These are phyloP conservation scores for Yoshiicerus persimilis DNA, from an alignment of 1,140 invertebrate genomes.

Conservation along the genomic window DNA sequence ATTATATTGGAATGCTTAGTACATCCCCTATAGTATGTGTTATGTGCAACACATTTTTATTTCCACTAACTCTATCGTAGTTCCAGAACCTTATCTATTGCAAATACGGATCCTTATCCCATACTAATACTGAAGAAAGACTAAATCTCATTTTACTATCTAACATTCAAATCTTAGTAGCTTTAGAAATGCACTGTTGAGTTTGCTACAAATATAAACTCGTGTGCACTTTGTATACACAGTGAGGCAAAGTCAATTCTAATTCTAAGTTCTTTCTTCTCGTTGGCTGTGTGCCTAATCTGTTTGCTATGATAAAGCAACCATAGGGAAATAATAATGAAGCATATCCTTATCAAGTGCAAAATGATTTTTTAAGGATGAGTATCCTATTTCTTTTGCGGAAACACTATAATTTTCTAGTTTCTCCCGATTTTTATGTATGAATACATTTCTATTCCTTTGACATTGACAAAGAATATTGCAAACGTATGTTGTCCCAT, in stretches of 20 bases:
- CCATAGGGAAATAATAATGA: constrained; percentile 1
- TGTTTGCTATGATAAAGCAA: background rate
- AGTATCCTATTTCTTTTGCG: background rate
- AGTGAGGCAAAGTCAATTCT: background rate
- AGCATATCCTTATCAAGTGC: background rate
- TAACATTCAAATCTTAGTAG: background rate
- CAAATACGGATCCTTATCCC: background rate
- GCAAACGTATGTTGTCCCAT: background rate
- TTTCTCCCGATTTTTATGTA: background rate
- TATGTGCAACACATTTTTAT: background rate
- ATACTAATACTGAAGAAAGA: background rate
- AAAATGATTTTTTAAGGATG: background rate
- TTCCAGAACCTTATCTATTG: too few relatives aligned
- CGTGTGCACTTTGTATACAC: background rate
- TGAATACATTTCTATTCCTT: too few relatives aligned
- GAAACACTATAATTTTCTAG: background rate
- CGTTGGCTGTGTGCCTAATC: background rate
- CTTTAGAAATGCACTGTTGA: background rate
- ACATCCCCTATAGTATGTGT: background rate
- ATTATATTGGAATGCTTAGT: background rate
- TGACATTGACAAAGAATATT: background rate
- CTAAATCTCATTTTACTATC: background rate
- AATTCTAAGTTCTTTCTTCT: background rate
- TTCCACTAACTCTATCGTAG: background rate
- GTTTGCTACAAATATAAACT: background rate